Evolutionary conservation across 1,140 invertebrate species (phyloP).

Genomic region (Mercenaria mercenaria): DNA sequence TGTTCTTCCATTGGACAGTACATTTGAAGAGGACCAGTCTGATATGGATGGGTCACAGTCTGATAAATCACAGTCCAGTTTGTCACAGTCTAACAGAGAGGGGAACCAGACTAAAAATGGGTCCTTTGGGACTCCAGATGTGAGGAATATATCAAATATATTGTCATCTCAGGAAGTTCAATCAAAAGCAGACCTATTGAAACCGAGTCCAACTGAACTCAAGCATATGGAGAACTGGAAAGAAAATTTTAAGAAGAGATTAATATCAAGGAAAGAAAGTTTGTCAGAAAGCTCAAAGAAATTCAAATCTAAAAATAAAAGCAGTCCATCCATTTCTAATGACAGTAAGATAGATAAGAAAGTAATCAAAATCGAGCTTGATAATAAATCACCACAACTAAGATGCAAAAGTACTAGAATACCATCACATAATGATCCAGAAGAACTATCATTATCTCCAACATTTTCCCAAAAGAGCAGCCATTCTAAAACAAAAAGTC

Average conservation of each 20-base stretch:
- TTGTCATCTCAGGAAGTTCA: background rate
- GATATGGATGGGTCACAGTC: background rate
- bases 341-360: background rate
- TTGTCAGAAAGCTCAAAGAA: background rate
- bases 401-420: background rate
- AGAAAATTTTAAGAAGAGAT: constrained; percentile 39
- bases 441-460: constrained; percentile 3
- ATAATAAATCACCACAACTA: background rate
- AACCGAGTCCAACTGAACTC: background rate
- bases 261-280: constrained; percentile 11
- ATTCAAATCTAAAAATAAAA: background rate
- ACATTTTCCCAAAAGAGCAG: constrained; percentile 51
- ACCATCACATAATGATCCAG: background rate
- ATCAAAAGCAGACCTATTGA: background rate
- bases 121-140: background rate
- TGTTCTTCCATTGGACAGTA: constrained; percentile 39
- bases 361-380: background rate
- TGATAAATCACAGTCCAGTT: background rate
- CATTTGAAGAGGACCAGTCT: constrained; percentile 51
- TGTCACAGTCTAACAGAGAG: background rate
- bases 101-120: background rate
- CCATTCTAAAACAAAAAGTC: background rate
- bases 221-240: constrained; percentile 36
- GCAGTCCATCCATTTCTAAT: background rate
- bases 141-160: background rate